Evolutionary conservation across 2,113 vertebrate genomes (phyloP).

Genomic region (Cairina moschata): DNA sequence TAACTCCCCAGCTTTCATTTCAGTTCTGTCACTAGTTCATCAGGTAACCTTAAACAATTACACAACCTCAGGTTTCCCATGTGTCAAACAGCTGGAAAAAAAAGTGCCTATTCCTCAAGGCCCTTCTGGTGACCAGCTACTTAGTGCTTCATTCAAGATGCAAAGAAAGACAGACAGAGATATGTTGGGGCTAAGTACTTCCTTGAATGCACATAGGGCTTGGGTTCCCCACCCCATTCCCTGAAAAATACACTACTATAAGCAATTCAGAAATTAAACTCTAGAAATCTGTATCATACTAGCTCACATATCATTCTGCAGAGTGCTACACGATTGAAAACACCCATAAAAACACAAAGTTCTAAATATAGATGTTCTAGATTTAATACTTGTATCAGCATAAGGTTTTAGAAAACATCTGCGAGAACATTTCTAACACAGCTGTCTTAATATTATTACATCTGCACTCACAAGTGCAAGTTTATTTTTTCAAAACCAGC

Average conservation of each 20-base stretch:
- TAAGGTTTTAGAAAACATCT: background rate
- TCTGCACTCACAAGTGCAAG: background rate
- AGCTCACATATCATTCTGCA: background rate
- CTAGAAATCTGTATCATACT: background rate
- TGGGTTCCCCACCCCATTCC: background rate
- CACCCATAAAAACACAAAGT: rapidly evolving
- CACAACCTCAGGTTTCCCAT: background rate
- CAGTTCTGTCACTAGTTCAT: background rate
- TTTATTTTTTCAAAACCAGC: background rate
- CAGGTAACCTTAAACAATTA: background rate
- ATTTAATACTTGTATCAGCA: background rate
- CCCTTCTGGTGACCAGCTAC: background rate
- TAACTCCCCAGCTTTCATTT: background rate
- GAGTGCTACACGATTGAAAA: background rate
- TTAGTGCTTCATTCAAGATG: background rate
- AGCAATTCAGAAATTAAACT: background rate
- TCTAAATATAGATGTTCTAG: background rate
- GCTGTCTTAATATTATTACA: background rate
- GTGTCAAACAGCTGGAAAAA: background rate
- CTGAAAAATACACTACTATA: background rate
- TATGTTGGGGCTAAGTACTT: background rate
- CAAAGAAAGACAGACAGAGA: background rate
- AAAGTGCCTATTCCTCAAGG: background rate
- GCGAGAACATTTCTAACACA: background rate
- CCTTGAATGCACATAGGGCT: background rate